Evolutionary conservation across 37 sponge, comb jelly and placozoan genomes (phyloP), one percentile per base, ranked within the genome.

Genomic region (Spongia lamella): DNA sequence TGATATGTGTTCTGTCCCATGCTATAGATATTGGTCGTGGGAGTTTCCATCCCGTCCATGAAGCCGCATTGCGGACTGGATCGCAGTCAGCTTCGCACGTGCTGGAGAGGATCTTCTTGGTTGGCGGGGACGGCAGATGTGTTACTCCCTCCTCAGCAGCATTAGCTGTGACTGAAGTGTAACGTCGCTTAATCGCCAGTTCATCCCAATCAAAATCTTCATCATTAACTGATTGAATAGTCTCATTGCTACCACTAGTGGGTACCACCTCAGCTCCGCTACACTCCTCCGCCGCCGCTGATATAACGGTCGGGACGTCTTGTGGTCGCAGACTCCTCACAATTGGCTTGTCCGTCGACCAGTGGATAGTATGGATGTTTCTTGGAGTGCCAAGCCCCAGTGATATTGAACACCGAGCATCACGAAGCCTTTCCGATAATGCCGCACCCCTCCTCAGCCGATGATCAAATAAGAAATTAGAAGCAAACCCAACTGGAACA

Each of bases 281-380:
- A n/a, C n/a, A n/a, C n/a, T n/a, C n/a, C 7, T 9, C 7, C 9
- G 5, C 47, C 9, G 47, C 47, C 5, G 47, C 7, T 9, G 47
- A 9, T 9, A 13, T 5, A 13, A 43, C 5, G 9, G 47, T 43
- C 47, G 47, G 47, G 58, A 85, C 65, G 22, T 66, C 38, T 38
- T 71, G 62, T 35, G 86, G 86, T 17, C 75, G 40, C 5, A 73
- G 79, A 7, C 79, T 63, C 6, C 86, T 70, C 13, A 85, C 86
- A 35, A 85, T 85, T 0, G 79, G 75, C 34, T 85, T 85, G 0
- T 70, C 79, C 21, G 32, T 53, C 5, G 71, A 58, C 37, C 67
- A 53, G 7, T 40, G 70, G 5, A 85, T 49, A 27, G 65, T 71
- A 3, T 30, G 32, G 70, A 56, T 56, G 37, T 25, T 5, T 56